phyloP scores from a whole-genome alignment of 2,888 invertebrate species.

The Baccha elongata region DNA sequence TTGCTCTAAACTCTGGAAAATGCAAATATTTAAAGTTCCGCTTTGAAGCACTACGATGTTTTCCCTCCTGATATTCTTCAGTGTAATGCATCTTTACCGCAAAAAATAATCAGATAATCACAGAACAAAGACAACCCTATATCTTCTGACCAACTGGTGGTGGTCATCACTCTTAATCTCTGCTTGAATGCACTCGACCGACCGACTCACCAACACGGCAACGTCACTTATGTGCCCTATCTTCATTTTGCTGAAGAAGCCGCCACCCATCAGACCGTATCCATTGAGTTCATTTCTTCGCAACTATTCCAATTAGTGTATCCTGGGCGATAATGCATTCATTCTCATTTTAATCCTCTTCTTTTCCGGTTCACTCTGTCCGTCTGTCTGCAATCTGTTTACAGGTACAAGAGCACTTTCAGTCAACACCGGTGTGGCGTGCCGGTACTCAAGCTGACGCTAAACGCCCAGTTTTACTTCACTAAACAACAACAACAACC shows the following conservation, averaged over 20 bases:
- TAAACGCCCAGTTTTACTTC: slow-evolving; percentile 68
- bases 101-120: slow-evolving; percentile 17
- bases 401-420: slow-evolving; percentile 6
- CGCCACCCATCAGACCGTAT: slow-evolving; percentile 55
- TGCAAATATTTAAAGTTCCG: slow-evolving; percentile 20
- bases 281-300: slow-evolving; percentile 39
- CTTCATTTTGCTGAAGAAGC: slow-evolving; percentile 3
- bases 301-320: slow-evolving; percentile 67
- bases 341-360: slow-evolving; percentile 51
- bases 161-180: slow-evolving; percentile 59
- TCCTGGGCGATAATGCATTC: slow-evolving; percentile 70
- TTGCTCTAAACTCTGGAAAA: background rate
- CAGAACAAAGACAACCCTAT: slow-evolving; percentile 43
- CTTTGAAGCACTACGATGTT: background rate
- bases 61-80: background rate
- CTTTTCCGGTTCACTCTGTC: slow-evolving; percentile 59
- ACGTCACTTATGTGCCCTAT: slow-evolving; percentile 41
- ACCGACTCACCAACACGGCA: too few relatives aligned
- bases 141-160: slow-evolving; percentile 40
- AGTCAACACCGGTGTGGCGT: slow-evolving; percentile 15
- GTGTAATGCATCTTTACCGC: background rate
- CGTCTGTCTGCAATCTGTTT: slow-evolving; percentile 37
- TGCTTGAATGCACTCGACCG: slow-evolving; percentile 56
- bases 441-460: slow-evolving; percentile 7
- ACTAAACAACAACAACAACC: slow-evolving; percentile 33